Percentiles rank a stretch among this genome's conserved stretches.
Conservation (phyloP, 2,797 vertebrate genomes). For the Antennarius maculatus region DNA sequence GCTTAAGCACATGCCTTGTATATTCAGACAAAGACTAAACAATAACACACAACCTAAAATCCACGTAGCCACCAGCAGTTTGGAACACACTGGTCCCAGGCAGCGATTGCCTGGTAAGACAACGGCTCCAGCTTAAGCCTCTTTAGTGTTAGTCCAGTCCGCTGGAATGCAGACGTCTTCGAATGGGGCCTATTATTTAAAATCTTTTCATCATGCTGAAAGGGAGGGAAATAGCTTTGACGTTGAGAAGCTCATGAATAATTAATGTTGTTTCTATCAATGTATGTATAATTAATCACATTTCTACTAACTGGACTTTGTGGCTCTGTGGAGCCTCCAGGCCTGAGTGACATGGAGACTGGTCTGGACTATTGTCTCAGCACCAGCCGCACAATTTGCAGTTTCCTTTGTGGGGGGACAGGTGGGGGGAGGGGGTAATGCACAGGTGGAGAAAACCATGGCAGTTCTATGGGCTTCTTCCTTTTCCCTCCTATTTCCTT, state of each 20-base stretch:
- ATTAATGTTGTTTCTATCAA: slow-evolving; percentile 84
- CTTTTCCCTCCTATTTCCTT: slow-evolving; percentile 30
- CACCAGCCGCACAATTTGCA: slow-evolving; percentile 38
- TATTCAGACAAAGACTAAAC: slow-evolving; percentile 67
- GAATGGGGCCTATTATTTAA: slow-evolving; percentile 80
- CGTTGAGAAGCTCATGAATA: slow-evolving; percentile 81
- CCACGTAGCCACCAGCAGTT: slow-evolving; percentile 52
- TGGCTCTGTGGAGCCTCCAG: slow-evolving; percentile 70
- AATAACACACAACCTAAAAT: slow-evolving; percentile 57
- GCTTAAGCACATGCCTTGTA: slow-evolving; percentile 56
- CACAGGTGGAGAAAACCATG: slow-evolving; percentile 42
- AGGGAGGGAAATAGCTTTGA: slow-evolving; percentile 79
- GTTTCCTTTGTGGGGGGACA: slow-evolving; percentile 46
- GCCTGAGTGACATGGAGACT: slow-evolving; percentile 76
- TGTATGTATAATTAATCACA: slow-evolving; percentile 87
- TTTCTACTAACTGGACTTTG: slow-evolving; percentile 75
- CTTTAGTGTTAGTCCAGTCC: slow-evolving; percentile 68
- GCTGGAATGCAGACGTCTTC: slow-evolving; percentile 79
- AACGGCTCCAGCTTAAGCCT: slow-evolving; percentile 66
- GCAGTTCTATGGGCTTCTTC: slow-evolving; percentile 16
- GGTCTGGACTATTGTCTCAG: slow-evolving; percentile 63
- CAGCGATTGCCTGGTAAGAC: slow-evolving; percentile 63
- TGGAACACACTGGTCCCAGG: slow-evolving; percentile 52
- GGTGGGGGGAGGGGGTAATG: no score
- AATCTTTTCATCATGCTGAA: slow-evolving; percentile 83